Percentiles rank a stretch among this genome's conserved stretches.
Conservation (phyloP, 2,113 vertebrate genomes). For the Neopipo cinnamomea region DNA sequence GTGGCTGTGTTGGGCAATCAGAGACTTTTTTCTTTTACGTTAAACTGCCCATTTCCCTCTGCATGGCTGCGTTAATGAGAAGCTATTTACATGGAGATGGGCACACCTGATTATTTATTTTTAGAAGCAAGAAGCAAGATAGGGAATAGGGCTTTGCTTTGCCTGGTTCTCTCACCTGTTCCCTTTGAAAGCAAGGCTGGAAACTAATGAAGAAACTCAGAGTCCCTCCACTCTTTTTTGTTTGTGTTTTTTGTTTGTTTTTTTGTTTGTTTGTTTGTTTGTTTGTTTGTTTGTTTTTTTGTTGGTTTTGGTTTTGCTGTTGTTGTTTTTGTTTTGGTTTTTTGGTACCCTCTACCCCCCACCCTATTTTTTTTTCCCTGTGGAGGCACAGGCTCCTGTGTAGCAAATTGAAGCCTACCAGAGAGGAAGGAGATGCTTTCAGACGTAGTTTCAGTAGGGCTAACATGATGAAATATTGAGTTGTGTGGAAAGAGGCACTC, state of each 20-base stretch:
- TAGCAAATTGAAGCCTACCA: background rate
- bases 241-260: background rate
- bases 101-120: background rate
- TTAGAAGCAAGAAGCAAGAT: background rate
- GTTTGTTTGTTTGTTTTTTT: too few relatives aligned
- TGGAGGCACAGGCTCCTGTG: background rate
- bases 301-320: background rate
- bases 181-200: background rate
- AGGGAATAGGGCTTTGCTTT: background rate
- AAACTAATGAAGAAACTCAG: background rate
- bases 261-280: too few relatives aligned
- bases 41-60: background rate
- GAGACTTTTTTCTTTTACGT: background rate
- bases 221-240: background rate
- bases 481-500: background rate
- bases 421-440: background rate
- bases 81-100: background rate
- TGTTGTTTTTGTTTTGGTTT: too few relatives aligned
- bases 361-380: background rate
- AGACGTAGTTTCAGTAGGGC: background rate
- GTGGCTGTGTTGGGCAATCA: background rate
- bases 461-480: background rate
- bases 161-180: background rate
- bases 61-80: background rate
- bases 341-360: accelerated